Percentiles rank a stretch among this genome's conserved stretches.
Conservation (phyloP, 92 coral and sea anemone genomes). For the Epizoanthus illoricatus region DNA sequence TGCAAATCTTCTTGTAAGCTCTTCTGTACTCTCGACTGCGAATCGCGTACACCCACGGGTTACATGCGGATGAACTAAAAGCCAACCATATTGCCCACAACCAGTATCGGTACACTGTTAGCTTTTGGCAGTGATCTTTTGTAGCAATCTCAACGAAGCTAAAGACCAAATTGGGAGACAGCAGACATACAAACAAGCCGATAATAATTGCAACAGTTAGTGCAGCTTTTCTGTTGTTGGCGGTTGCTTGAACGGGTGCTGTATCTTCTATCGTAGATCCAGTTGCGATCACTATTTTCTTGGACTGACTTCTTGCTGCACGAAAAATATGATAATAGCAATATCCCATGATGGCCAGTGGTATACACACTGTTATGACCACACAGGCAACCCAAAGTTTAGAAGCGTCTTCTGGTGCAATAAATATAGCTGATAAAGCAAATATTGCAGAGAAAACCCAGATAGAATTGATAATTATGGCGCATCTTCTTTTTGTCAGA, state of each 20-base stretch:
- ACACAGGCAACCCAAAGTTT: constrained; percentile 35
- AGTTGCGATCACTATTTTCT: constrained; percentile 1
- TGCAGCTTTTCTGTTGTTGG: constrained; percentile 24
- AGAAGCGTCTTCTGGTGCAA: constrained; percentile 11
- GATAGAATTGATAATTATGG: background rate
- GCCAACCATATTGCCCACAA: constrained; percentile 35
- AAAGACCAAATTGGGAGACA: constrained; percentile 37
- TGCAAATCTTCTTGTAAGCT: no score
- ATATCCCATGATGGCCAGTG: constrained; percentile 5
- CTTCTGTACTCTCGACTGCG: no score
- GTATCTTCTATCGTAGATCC: background rate
- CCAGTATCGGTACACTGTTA: constrained; percentile 29
- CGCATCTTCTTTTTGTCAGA: constrained; percentile 30
- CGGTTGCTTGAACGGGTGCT: background rate
- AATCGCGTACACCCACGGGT: no score
- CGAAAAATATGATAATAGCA: constrained; percentile 27
- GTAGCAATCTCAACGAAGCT: constrained; percentile 32
- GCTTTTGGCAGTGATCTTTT: constrained; percentile 19
- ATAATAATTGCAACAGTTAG: constrained; percentile 25
- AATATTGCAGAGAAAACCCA: constrained; percentile 12
- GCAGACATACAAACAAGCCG: constrained; percentile 19
- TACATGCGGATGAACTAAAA: no score
- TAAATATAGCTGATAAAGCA: no score
- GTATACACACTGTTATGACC: constrained; percentile 14
- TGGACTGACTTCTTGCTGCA: constrained; percentile 24